phyloP scores from a whole-genome alignment of 2,888 invertebrate species.

The Orgyia antiqua region DNA sequence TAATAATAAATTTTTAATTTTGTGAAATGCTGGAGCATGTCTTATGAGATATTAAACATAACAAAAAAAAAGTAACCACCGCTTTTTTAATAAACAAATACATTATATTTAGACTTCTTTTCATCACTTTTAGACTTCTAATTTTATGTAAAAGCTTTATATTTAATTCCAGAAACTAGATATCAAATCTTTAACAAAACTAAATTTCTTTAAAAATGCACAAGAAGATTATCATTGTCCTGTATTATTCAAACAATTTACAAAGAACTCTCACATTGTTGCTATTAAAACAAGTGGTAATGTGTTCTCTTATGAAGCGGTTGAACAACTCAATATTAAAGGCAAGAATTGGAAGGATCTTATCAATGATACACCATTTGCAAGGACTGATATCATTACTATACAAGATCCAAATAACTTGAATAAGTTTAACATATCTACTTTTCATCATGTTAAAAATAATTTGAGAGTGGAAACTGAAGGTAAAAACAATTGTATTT shows the following conservation, averaged over 20 bases:
- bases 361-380: conserved; percentile 91
- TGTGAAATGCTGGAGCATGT: no score
- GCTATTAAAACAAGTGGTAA: conserved; percentile 95
- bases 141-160: no score
- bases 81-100: no score
- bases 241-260: conserved; percentile 94
- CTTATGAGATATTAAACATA: no score
- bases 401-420: conserved; percentile 94
- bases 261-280: conserved; percentile 95
- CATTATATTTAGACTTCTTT: no score
- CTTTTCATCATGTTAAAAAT: conserved; percentile 95
- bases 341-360: conserved; percentile 96
- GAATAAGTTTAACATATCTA: conserved; percentile 95
- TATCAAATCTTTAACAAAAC: conserved; percentile 87
- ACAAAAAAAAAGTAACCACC: no score
- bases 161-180: conserved; percentile 82
- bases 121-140: no score
- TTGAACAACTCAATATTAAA: conserved; percentile 97
- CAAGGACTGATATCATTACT: conserved; percentile 92
- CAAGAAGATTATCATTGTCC: conserved; percentile 94
- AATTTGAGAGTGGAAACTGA: conserved; percentile 92
- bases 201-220: conserved; percentile 92
- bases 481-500: conserved; percentile 71
- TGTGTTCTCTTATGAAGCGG: conserved; percentile 96
- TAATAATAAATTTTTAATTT: no score